Percentiles rank a stretch among this genome's conserved stretches.
Conservation (phyloP, 2,113 vertebrate genomes). For the Paramisgurnus dabryanus region DNA sequence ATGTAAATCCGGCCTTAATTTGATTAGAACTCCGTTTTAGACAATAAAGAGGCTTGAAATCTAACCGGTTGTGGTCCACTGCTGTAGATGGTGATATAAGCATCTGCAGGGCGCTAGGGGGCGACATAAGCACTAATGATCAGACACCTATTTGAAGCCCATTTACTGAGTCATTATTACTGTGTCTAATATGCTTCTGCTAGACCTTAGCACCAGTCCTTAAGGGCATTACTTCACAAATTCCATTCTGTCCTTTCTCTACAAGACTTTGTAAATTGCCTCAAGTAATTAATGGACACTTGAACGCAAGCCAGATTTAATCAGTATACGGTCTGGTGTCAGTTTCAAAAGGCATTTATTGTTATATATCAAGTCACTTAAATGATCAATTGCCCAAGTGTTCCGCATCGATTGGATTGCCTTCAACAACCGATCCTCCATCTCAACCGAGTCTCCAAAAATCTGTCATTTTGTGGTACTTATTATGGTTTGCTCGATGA, state of each 20-base stretch:
- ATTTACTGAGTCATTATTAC: background rate
- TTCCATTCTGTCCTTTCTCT: background rate
- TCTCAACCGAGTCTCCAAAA: background rate
- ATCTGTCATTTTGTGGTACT: background rate
- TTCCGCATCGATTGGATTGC: background rate
- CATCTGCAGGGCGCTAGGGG: constrained; percentile 31
- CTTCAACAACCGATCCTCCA: background rate
- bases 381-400: constrained; percentile 1
- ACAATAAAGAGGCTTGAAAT: no score
- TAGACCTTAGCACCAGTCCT: background rate
- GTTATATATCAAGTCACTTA: background rate
- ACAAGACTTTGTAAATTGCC: background rate
- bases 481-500: background rate
- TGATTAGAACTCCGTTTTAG: no score
- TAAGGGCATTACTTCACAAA: background rate
- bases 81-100: no score
- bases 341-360: constrained; percentile 2
- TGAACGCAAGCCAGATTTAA: constrained; percentile 23
- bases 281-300: constrained; percentile 14
- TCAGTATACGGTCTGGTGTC: constrained; percentile 7
- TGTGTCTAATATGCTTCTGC: background rate
- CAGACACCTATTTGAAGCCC: background rate
- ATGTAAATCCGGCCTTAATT: no score
- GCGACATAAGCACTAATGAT: constrained; percentile 28
- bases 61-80: no score